Conservation (phyloP, 2,888 invertebrate species). For the Phanerotoma sp. region DNA sequence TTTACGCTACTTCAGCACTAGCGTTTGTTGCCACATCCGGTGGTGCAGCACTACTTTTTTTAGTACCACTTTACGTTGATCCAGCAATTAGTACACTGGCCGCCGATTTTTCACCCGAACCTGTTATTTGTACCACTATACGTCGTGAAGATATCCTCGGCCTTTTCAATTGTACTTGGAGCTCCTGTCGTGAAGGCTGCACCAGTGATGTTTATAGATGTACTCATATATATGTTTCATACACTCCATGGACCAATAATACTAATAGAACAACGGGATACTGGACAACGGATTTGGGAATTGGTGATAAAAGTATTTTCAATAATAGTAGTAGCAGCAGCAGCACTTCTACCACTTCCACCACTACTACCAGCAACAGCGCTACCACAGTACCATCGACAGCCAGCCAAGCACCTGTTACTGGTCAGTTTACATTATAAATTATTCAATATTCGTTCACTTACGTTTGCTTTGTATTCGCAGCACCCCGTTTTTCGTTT, state of each 20-base stretch:
- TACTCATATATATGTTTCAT: constrained; percentile 68
- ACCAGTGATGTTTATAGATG: constrained; percentile 76
- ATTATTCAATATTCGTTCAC: too few relatives aligned
- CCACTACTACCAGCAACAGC: too few relatives aligned
- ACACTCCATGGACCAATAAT: constrained; percentile 55
- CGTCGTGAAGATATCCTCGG: constrained; percentile 71
- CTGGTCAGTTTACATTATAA: constrained; percentile 41
- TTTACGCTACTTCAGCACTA: constrained; percentile 71
- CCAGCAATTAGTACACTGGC: constrained; percentile 69
- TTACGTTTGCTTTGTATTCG: too few relatives aligned
- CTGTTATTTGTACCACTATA: constrained; percentile 73
- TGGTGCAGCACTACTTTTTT: constrained; percentile 71
- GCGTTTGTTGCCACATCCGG: constrained; percentile 72
- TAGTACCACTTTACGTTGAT: constrained; percentile 73
- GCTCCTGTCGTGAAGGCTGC: constrained; percentile 78
- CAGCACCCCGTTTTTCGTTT: too few relatives aligned
- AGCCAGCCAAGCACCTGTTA: constrained; percentile 34
- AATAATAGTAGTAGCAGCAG: too few relatives aligned
- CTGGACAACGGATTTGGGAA: constrained; percentile 9
- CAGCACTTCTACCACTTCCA: too few relatives aligned
- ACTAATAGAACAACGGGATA: constrained; percentile 6
- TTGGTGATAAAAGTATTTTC: not conserved
- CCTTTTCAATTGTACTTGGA: constrained; percentile 78
- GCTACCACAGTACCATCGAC: constrained; percentile 26
- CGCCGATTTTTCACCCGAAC: constrained; percentile 74